phyloP scores from a whole-genome alignment of 2,113 vertebrate genomes.

The Sardina pilchardus region DNA sequence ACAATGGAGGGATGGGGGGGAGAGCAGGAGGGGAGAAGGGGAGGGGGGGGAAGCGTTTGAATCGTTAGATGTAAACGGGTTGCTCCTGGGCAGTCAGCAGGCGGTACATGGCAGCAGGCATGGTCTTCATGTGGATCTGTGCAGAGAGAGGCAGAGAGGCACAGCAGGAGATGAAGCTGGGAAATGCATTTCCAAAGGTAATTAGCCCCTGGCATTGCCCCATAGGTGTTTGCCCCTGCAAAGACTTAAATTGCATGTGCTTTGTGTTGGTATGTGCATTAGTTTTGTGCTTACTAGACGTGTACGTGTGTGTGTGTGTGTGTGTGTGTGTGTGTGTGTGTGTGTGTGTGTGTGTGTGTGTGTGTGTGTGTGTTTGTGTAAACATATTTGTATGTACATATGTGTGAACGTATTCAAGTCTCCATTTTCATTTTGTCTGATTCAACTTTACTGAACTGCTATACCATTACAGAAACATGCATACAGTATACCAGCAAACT shows the following conservation, averaged over 20 bases:
- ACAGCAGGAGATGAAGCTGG: background rate
- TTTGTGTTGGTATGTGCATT: background rate
- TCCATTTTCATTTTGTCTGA: background rate
- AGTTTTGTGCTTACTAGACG: no score
- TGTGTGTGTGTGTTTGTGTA: background rate
- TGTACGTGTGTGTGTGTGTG: background rate
- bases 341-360: background rate
- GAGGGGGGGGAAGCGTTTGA: constrained; percentile 22
- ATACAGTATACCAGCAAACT: background rate
- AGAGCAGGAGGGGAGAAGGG: constrained; percentile 26
- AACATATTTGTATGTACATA: background rate
- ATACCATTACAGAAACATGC: background rate
- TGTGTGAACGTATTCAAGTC: background rate
- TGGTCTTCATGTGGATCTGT: constrained; percentile 98
- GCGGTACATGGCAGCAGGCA: constrained; percentile 96
- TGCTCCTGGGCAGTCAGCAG: constrained; percentile 96
- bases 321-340: background rate
- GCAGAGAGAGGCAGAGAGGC: constrained; percentile 27
- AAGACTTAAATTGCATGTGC: background rate
- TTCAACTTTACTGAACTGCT: no score
- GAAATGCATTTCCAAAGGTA: background rate
- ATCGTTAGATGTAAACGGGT: constrained; percentile 89
- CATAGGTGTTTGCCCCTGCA: background rate
- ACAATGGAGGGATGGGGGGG: background rate
- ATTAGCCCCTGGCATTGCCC: background rate